Evolutionary conservation across 1,140 invertebrate genomes (phyloP), one percentile per base, ranked within the genome.

Genomic region (Globodera rostochiensis): DNA sequence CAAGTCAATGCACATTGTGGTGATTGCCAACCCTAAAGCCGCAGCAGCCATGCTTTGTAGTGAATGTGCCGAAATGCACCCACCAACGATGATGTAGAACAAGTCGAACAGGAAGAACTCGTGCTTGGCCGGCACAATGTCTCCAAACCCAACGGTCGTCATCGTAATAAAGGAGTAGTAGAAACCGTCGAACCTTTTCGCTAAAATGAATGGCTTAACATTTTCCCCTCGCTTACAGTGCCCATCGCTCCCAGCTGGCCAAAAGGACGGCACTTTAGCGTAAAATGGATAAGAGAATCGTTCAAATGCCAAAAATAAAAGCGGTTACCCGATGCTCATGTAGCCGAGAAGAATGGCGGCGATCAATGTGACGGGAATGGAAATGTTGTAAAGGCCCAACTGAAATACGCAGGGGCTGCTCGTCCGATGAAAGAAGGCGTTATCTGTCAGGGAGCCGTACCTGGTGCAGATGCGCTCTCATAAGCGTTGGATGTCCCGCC

Each of bases 1-100:
- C 36, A 89, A 75, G 74, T 89, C 88, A 75, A 89, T 89, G 75
- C 89, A 90, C 88, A 89, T 89, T 13, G 88, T 89, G 8, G 85
- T 89, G 75, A 82, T 78, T 8, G 77, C 57, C 57, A 78, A 78
- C n/a, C 76, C 49, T 67, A 4, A 77, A 77, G 45, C 25, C 19
- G 45, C 9, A 45, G 53, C 15, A 11, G 25, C 15, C 36, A 49
- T 13, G 67, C 57, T n/a, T 60, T 79, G 49, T 67, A 8, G 45
- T 45, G 47, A 53, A 74, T 49, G 73, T 50, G 67, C 8, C 71
- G 8, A 89, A 46, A 89, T 90, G 6, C 86, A 87, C 73, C 88
- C 76, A 57, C 88, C 89, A 60, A 89, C 86, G 69, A 89, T 89
- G 45, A 89, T 89, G 74, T 90, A 89, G 66, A 89, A 88, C 7